A percentile compares a stretch with the other conserved stretches of the same genome.
phyloP scores from a whole-genome alignment of 2,113 vertebrate species.

The Nipponia nippon region DNA sequence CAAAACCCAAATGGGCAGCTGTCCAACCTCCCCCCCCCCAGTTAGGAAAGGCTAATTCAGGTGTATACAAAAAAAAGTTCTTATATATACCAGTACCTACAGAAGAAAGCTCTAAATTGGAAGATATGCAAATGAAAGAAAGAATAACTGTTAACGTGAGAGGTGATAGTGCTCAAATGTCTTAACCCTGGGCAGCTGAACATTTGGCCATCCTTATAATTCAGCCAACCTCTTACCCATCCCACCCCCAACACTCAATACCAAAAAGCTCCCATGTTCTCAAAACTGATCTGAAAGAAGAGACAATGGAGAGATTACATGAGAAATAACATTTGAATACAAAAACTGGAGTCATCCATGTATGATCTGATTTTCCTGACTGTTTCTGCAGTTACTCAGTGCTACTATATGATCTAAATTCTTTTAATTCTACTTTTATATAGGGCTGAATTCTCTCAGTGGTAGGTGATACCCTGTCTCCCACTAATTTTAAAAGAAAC shows the following conservation, averaged over 20 bases:
- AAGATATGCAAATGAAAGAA: background rate
- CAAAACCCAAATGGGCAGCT: background rate
- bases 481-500: background rate
- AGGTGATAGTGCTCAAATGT: background rate
- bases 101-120: background rate
- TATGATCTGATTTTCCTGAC: background rate
- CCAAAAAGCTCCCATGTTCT: background rate
- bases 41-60: background rate
- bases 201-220: background rate
- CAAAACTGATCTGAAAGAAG: background rate
- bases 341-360: background rate
- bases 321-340: background rate
- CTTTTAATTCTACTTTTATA: background rate
- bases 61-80: fast-evolving
- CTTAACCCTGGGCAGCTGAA: background rate
- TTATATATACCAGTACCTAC: background rate
- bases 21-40: background rate
- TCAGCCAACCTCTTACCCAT: background rate
- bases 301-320: background rate
- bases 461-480: background rate
- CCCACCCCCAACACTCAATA: background rate
- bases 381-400: background rate
- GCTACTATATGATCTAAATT: background rate
- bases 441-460: background rate
- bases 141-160: background rate